Base-by-base conservation (phyloP, 2,888 invertebrate species). In the Ochropleura leucogaster region DNA sequence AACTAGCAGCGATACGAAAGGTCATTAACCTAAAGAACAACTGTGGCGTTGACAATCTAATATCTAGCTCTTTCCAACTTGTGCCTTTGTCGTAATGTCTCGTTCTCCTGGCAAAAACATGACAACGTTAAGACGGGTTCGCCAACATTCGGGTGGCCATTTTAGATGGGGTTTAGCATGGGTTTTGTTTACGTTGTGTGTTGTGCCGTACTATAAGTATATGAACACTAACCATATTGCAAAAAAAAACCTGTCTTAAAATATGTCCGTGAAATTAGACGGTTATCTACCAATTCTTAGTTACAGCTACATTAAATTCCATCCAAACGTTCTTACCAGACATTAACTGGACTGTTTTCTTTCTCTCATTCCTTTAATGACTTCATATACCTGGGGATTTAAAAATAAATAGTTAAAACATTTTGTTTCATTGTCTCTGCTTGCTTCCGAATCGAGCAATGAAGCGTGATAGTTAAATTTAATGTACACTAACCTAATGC, bases 401-500 rank as follows among this genome's bases (percentile, higher is more conserved):
- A 89, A 90, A 91, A 91, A 89, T 92, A 90, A 93, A 92, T 90
- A 90, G 92, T 93, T 90, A 91, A 93, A 93, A 90, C 89, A 87
- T 90, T 89, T 88, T 85, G 89, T 93, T 93, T 94, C 94, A 94
- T 95, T 95, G 95, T 94, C 92, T 91, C 89, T 90, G 77, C 64
- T 81, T 62, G 60, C 82, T 70, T 89, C 89, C 94, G 94, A 94
- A 95, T 94, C 92, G 89, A 92, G 92, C 94, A 94, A 94, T 95
- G 94, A 93, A 94, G 93, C 90, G 87, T 92, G 91, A 91, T 91
- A 95, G 92, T 96, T 94, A 96, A 96, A 95, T 95, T 96, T 96
- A 95, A 96, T 93, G 96, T 92, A 93, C 94, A 95, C 95, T 96
- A 95, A 96, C 95, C 94, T 92, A 92, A 86, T 92, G 94, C 94